Base-by-base conservation (phyloP, 2,797 vertebrate species). In the Periophthalmus magnuspinnatus region DNA sequence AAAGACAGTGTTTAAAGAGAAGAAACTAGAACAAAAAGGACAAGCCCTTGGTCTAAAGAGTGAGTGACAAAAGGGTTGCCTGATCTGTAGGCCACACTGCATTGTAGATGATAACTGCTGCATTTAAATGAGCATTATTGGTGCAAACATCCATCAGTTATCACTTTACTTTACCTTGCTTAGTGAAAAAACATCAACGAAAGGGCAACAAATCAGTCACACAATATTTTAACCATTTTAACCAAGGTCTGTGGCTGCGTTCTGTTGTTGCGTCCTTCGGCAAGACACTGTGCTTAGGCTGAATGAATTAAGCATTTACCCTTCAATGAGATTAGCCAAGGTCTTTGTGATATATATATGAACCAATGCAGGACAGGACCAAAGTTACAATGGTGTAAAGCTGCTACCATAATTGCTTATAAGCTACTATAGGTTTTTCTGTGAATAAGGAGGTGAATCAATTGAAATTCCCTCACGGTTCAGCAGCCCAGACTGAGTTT, bases 401-500 rank as follows among this genome's bases (percentile, higher is more conserved):
- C 19, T 1, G 32, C 17, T 34, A 36, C 28, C 57, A 58, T 19
- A 10, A 33, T 33, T 13, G 22, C 54, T 24, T 13, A 56, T 58
- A 33, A 33, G 58, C 28, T 32, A 33, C 24, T 33, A 36, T 21
- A 36, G 11, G 19, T 60, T 17, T 60, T 58, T 36, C 58, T 38
- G 58, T 36, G 33, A 38, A 38, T 41, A 45, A 22, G 22, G 10
- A 21, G 2, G 19, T 19, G 36, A 21, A 61, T 61, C 61, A 47
- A 28, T 45, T 24, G 61, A 64, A 47, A 64, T 64, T 47, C 61
- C 38, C n/a, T 14, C 21, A 17, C 6, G 13, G 38, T 47, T 64
- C 62, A 48, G 41, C 74, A 5, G 73, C 75, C 67, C 65, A 68
- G 65, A 73, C 67, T 72, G 69, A 74, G 78, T 66, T 61, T 71